Evolutionary conservation across 1,140 invertebrate genomes (phyloP), one percentile per base, ranked within the genome.

Genomic region (Camponotus vicinus): DNA sequence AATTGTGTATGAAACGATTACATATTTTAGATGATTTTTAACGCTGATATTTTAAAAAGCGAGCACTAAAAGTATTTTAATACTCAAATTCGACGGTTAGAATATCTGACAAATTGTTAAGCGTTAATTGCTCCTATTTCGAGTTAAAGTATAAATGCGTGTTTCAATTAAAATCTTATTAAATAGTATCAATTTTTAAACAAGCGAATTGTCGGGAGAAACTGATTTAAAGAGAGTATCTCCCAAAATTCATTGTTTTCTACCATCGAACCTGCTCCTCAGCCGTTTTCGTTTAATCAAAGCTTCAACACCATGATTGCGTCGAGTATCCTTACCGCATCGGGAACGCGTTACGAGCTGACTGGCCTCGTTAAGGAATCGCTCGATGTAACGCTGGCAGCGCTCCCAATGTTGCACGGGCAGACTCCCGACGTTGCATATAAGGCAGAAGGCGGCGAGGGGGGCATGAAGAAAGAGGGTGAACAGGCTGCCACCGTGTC

Each of bases 401-500:
- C 98, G 97, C 93, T 99, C 98, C 98, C 98, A 99, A 88, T 98
- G 96, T 87, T 97, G 97, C 90, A 98, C 97, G 40, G 98, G 97
- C 80, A 99, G 97, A 91, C 97, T 98, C 79, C 97, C 96, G 66
- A 99, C 97, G 93, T 98, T 98, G 93, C 98, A 98, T 92, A 98
- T 97, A 94, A 98, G 98, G 95, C 98, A 99, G 93, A 99, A 97
- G 70, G 98, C 99, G 91, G 98, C 98, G 89, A 99, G 95, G 55
- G 99, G 98, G 92, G 98, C 98, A 95, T 99, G 98, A 78, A 99
- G 96, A 96, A 99, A 99, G 91, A 99, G 95, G 40, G 98, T 99
- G 95, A 99, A 99, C 82, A 99, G 95, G 92, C 97, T 99, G 66
- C 99, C 99, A 93, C 98, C 98, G 93, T 98, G 97, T 93, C 98